Conservation (phyloP, 2,888 invertebrate species). For the Dendrolimus houi region DNA sequence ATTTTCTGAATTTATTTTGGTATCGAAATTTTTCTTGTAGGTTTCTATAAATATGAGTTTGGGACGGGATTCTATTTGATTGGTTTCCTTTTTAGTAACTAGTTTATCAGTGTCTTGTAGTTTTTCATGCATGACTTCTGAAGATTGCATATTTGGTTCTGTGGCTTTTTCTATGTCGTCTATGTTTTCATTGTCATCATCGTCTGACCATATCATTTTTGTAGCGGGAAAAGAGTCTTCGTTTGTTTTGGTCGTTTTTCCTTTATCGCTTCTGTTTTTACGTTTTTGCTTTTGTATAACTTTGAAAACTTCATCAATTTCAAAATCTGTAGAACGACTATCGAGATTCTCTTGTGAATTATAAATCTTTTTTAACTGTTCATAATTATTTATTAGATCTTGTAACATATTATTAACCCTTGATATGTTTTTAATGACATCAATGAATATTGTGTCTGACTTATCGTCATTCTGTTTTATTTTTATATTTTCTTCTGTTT, state of each 20-base stretch:
- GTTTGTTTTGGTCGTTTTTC: neutral
- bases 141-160: neutral
- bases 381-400: slow-evolving; percentile 42
- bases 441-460: slow-evolving; percentile 25
- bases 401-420: slow-evolving; percentile 40
- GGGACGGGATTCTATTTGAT: neutral
- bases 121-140: neutral
- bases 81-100: neutral
- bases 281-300: slow-evolving; percentile 2
- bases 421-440: slow-evolving; percentile 48
- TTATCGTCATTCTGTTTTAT: slow-evolving; percentile 3
- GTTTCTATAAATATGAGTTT: neutral
- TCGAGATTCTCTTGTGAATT: slow-evolving; percentile 23
- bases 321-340: slow-evolving; percentile 17
- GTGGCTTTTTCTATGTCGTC: neutral
- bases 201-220: slow-evolving; percentile 23
- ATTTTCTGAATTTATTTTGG: neutral
- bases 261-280: neutral
- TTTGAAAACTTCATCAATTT: slow-evolving; percentile 19
- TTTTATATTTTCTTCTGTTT: slow-evolving; percentile 6
- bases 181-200: slow-evolving; percentile 4
- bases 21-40: neutral
- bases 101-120: neutral
- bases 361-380: slow-evolving; percentile 36
- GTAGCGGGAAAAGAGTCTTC: slow-evolving; percentile 18